phyloP scores from a whole-genome alignment of 2,797 vertebrate genomes.

The Spinus olivaceus region DNA sequence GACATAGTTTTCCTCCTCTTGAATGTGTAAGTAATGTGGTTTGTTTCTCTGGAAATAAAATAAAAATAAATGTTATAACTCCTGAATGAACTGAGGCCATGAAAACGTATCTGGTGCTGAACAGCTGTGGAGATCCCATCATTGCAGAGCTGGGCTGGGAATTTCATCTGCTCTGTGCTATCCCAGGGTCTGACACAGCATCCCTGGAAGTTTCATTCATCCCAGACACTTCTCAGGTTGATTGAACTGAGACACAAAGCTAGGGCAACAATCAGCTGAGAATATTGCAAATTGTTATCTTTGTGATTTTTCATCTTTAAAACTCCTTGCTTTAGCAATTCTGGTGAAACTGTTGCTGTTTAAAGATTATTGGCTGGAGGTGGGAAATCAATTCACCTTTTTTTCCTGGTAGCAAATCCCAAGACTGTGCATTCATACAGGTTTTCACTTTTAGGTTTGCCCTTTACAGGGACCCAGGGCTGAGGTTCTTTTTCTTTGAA shows the following conservation, averaged over 20 bases:
- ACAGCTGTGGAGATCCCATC: background rate
- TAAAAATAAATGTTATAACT: background rate
- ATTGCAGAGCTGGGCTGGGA: background rate
- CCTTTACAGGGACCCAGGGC: background rate
- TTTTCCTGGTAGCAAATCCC: background rate
- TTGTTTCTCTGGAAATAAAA: background rate
- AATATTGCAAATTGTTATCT: background rate
- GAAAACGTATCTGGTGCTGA: background rate
- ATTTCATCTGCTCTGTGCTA: background rate
- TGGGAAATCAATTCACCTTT: background rate
- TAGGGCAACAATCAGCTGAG: background rate
- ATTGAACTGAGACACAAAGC: background rate
- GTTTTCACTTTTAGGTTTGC: background rate
- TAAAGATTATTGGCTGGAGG: background rate
- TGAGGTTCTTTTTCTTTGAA: background rate
- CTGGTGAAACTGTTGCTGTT: background rate
- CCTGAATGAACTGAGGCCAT: background rate
- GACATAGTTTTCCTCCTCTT: background rate
- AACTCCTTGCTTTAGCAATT: background rate
- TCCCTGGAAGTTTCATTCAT: background rate
- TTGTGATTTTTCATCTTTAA: background rate
- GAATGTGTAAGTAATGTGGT: background rate
- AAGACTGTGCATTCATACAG: background rate
- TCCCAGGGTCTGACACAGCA: accelerated
- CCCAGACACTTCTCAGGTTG: accelerated